phyloP scores from a whole-genome alignment of 2,797 vertebrate genomes.

The Onychomys torridus region DNA sequence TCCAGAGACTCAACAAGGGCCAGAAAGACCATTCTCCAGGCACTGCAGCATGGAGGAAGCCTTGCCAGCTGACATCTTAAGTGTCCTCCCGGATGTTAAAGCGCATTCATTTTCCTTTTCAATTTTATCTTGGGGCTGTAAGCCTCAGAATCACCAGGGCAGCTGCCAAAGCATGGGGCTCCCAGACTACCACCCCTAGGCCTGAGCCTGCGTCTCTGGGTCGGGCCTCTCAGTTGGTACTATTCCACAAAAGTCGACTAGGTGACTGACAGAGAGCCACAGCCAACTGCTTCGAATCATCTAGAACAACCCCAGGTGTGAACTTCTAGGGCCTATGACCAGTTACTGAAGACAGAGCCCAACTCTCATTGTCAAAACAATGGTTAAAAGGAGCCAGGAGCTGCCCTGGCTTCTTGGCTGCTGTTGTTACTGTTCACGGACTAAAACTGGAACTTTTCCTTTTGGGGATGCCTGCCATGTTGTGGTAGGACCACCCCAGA shows the following conservation, averaged over 20 bases:
- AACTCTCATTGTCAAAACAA: constrained; percentile 36
- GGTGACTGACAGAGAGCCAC: constrained; percentile 5
- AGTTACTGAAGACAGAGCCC: constrained; percentile 33
- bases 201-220: not conserved
- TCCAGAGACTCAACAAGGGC: not conserved
- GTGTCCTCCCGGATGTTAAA: not conserved
- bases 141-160: not conserved
- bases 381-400: constrained; percentile 16
- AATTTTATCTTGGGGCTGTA: not conserved
- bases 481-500: constrained; percentile 57
- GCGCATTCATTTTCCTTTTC: constrained; percentile 52
- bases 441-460: constrained; percentile 46
- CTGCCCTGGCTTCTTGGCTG: not conserved
- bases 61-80: not conserved
- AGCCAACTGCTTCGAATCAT: constrained; percentile 5
- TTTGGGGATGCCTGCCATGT: constrained; percentile 19
- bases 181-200: not conserved
- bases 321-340: not conserved
- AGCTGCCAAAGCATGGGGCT: not conserved
- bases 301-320: constrained; percentile 41
- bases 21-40: not conserved
- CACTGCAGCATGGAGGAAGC: not conserved
- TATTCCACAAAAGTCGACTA: not conserved
- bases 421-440: constrained; percentile 38
- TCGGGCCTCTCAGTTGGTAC: not conserved